A percentile compares a stretch with the other conserved stretches of the same genome.
These are phyloP conservation scores for Tiliacea aurago DNA, from an alignment of 2,888 invertebrate species.

Conservation along the genomic window DNA sequence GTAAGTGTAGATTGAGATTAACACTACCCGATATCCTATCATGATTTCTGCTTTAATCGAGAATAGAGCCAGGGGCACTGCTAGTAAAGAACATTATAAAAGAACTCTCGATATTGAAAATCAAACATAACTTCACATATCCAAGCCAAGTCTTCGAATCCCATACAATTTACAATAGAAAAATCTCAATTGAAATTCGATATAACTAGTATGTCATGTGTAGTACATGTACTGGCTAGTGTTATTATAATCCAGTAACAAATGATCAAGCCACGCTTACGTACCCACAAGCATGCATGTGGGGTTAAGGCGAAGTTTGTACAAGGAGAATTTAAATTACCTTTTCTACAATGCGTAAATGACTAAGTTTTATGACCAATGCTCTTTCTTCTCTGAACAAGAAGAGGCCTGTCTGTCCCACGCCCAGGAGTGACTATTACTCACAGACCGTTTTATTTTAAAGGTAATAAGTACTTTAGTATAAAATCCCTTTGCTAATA, in stretches of 20 bases:
- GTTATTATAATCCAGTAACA: constrained; percentile 76
- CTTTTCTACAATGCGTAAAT: background rate
- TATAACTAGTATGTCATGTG: constrained; percentile 30
- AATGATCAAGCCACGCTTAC: constrained; percentile 70
- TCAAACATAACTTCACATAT: background rate
- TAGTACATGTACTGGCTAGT: constrained; percentile 42
- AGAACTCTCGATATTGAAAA: constrained; percentile 23
- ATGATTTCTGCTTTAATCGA: background rate
- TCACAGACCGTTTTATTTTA: no score
- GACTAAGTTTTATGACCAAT: background rate
- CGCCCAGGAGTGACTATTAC: no score
- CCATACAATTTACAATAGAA: constrained; percentile 25
- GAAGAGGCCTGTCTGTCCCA: no score
- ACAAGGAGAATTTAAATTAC: background rate
- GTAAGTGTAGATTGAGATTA: no score
- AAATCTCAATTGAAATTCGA: constrained; percentile 47
- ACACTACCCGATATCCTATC: no score
- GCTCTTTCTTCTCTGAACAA: no score
- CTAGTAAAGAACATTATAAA: background rate
- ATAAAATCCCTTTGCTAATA: no score
- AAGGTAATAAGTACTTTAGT: no score
- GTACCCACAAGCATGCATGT: constrained; percentile 55
- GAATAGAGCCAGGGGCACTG: background rate
- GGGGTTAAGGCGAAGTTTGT: constrained; percentile 58
- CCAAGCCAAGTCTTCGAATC: constrained; percentile 13